Conservation (phyloP, 2,797 vertebrate genomes). For the Ctenopoma multispine region DNA sequence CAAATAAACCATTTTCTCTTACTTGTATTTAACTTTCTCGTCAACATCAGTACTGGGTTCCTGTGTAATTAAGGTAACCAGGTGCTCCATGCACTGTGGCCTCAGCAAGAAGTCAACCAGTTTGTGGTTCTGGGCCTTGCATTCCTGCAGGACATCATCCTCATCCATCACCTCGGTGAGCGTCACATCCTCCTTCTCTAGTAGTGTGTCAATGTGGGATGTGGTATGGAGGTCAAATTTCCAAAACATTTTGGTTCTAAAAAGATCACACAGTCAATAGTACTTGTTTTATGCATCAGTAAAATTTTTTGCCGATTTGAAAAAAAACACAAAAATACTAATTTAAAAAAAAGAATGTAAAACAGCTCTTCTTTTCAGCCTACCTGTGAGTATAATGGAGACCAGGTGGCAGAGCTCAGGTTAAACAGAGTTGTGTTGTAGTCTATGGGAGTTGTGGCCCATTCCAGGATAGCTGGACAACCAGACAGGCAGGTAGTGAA, state of each 20-base stretch:
- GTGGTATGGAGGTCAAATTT: conserved; percentile 99
- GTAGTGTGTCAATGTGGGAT: conserved; percentile 98
- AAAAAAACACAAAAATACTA: neutral
- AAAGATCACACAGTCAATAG: neutral
- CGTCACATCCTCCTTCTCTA: conserved; percentile 98
- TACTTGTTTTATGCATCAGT: neutral
- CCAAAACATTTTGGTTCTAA: conserved; percentile 97
- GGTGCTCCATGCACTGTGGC: conserved; percentile 95
- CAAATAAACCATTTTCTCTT: neutral
- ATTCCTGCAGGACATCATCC: conserved; percentile 98
- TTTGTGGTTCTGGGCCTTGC: conserved; percentile 98
- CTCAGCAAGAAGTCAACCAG: conserved; percentile 96
- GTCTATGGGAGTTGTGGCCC: conserved; percentile 92
- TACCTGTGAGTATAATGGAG: conserved; percentile 77
- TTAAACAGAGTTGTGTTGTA: conserved; percentile 86
- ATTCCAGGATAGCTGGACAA: conserved; percentile 90
- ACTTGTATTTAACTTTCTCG: conserved; percentile 99
- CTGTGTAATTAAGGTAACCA: conserved; percentile 96
- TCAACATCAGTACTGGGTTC: conserved; percentile 95
- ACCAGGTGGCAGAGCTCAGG: conserved; percentile 79
- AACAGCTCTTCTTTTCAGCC: neutral
- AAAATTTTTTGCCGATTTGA: no score
- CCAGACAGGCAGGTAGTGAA: conserved; percentile 69
- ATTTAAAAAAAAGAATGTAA: no score
- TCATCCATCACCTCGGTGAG: conserved; percentile 98